Evolutionary conservation across 2,797 vertebrate species (phyloP).

Genomic region (Hemitrygon akajei): DNA sequence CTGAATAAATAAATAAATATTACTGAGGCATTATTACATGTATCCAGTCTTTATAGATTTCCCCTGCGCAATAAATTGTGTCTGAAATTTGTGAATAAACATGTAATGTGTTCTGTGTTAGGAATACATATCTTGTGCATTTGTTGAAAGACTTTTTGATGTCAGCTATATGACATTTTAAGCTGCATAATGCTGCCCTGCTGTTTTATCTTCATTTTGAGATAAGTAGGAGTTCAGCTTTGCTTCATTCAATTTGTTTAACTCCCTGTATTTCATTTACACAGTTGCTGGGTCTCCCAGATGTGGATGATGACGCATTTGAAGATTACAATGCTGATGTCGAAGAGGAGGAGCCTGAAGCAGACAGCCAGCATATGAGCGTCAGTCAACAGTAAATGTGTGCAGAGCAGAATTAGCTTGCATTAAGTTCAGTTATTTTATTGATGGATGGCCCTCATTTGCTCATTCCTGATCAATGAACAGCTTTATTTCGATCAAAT

Average conservation of each 20-base stretch:
- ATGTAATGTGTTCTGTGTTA: background rate
- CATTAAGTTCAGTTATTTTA: slow-evolving; percentile 15
- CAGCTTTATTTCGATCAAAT: slow-evolving; percentile 9
- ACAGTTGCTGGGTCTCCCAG: slow-evolving; percentile 90
- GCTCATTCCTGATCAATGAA: background rate
- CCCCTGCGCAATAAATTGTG: too few species aligned
- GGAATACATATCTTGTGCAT: background rate
- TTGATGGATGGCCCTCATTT: background rate
- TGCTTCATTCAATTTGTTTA: background rate
- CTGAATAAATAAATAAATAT: too few species aligned
- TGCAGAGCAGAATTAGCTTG: slow-evolving; percentile 7
- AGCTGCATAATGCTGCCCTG: background rate
- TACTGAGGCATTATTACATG: background rate
- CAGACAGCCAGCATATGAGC: slow-evolving; percentile 97
- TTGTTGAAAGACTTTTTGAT: background rate
- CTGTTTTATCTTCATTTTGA: background rate
- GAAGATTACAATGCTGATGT: slow-evolving; percentile 93
- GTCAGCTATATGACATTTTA: background rate
- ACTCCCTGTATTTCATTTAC: slow-evolving; percentile 46
- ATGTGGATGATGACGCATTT: slow-evolving; percentile 87
- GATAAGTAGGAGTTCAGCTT: background rate
- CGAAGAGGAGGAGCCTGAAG: slow-evolving; percentile 88
- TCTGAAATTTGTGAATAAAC: too few species aligned
- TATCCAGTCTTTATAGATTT: background rate
- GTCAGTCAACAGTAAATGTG: slow-evolving; percentile 91